Percentiles rank a stretch among this genome's conserved stretches.
phyloP scores from a whole-genome alignment of 1,140 invertebrate species.

The Zaprionus kolodkinae region DNA sequence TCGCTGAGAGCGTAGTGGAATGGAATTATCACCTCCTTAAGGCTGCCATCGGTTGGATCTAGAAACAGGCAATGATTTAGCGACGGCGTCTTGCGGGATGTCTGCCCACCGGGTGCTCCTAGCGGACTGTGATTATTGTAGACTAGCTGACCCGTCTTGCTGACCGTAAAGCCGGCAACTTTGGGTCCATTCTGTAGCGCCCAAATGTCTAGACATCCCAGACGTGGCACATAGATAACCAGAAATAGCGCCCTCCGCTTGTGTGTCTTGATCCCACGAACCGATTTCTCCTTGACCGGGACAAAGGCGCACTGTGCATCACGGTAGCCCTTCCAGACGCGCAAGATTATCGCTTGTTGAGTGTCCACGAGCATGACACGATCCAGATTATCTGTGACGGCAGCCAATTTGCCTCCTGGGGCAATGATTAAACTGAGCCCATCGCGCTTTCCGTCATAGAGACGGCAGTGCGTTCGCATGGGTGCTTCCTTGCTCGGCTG shows the following conservation, averaged over 20 bases:
- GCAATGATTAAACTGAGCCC: conserved; percentile 90
- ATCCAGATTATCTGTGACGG: conserved; percentile 93
- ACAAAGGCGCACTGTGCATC: conserved; percentile 97
- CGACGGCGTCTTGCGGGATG: conserved; percentile 85
- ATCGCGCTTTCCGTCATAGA: conserved; percentile 92
- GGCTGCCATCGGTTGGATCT: conserved; percentile 89
- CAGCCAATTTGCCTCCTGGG: conserved; percentile 91
- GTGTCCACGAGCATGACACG: conserved; percentile 94
- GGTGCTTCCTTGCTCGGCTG: conserved; percentile 87
- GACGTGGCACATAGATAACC: conserved; percentile 93
- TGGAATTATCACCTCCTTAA: conserved; percentile 93
- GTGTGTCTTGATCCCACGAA: conserved; percentile 79
- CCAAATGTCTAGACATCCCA: conserved; percentile 95
- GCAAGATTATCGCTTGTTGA: conserved; percentile 90
- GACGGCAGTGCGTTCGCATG: conserved; percentile 90
- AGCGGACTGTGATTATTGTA: conserved; percentile 92
- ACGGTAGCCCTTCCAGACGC: conserved; percentile 97
- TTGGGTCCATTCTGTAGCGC: conserved; percentile 93
- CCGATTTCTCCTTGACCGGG: conserved; percentile 78
- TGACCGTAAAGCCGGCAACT: conserved; percentile 95
- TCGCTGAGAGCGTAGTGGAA: conserved; percentile 95
- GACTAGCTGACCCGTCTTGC: conserved; percentile 91
- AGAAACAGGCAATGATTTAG: conserved; percentile 91
- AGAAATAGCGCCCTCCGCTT: conserved; percentile 89
- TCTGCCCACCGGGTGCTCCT: conserved; percentile 62